These are phyloP conservation scores for Mugil cephalus DNA, from an alignment of 2,113 vertebrate genomes.

Conservation along the genomic window DNA sequence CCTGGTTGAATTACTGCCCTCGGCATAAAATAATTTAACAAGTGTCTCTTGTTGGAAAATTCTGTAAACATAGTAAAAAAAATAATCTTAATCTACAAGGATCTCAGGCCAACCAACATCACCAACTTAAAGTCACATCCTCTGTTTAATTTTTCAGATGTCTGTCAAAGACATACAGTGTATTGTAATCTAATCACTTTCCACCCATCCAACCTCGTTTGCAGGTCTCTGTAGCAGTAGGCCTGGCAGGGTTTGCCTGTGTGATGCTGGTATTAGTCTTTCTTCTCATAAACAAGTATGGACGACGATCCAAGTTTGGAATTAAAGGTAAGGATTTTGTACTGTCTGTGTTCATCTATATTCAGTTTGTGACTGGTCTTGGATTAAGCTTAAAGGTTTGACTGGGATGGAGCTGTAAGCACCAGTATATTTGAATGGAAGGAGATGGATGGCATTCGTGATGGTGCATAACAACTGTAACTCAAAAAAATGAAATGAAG, in stretches of 20 bases:
- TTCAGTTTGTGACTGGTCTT: background rate
- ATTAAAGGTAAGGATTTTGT: constrained; percentile 91
- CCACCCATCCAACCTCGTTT: too few relatives aligned
- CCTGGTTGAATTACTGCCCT: too few relatives aligned
- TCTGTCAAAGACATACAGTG: background rate
- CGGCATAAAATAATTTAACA: too few relatives aligned
- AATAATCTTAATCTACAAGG: too few relatives aligned
- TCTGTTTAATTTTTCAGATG: background rate
- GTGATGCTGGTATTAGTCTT: constrained; percentile 93
- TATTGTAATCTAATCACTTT: background rate
- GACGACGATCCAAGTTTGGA: constrained; percentile 93
- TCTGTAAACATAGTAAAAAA: too few relatives aligned
- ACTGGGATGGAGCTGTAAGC: too few relatives aligned
- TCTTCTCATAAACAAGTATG: constrained; percentile 96
- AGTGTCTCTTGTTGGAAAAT: too few relatives aligned
- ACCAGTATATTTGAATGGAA: too few relatives aligned
- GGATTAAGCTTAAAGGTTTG: background rate
- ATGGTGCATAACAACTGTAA: too few relatives aligned
- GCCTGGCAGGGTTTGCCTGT: constrained; percentile 93
- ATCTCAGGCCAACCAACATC: too few relatives aligned
- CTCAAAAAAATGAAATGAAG: too few relatives aligned
- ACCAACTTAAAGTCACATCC: background rate
- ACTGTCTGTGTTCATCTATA: background rate
- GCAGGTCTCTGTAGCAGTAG: constrained; percentile 94
- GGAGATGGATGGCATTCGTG: too few relatives aligned